These are phyloP conservation scores for Bombus ignitus DNA, from an alignment of 1,140 invertebrate species.

Conservation along the genomic window DNA sequence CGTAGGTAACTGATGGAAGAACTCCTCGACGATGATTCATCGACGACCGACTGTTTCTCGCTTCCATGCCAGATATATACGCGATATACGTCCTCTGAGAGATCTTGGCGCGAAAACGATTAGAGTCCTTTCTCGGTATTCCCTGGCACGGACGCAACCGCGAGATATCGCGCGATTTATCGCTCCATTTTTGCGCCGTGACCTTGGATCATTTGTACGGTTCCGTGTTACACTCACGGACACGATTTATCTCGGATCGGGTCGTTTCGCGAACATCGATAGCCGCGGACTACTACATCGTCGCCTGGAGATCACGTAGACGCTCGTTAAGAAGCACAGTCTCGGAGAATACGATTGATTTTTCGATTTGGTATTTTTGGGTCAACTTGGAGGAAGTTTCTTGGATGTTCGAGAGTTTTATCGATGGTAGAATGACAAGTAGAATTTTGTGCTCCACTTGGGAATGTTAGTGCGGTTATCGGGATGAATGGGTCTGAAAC, in stretches of 20 bases:
- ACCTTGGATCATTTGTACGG: conserved; percentile 36
- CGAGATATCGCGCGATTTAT: conserved; percentile 59
- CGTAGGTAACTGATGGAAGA: conserved; percentile 26
- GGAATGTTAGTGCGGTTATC: background rate
- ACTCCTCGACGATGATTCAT: conserved; percentile 54
- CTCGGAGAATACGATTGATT: background rate
- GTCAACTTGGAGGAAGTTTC: background rate
- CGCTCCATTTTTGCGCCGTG: conserved; percentile 54
- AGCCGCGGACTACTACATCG: background rate
- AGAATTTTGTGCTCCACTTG: background rate
- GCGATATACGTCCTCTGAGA: background rate
- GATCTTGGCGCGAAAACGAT: conserved; percentile 40
- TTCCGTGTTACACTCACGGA: conserved; percentile 12
- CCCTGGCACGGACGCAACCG: conserved; percentile 2
- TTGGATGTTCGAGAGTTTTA: background rate
- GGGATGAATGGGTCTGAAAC: background rate
- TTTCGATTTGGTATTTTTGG: background rate
- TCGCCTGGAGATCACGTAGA: background rate
- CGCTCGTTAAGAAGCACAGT: background rate
- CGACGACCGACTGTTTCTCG: conserved; percentile 49
- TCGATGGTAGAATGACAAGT: background rate
- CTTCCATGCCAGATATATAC: background rate
- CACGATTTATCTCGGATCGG: conserved; percentile 33
- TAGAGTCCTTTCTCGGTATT: conserved; percentile 40
- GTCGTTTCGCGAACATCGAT: background rate